A percentile compares a stretch with the other conserved stretches of the same genome.
Conservation (phyloP, 2,888 invertebrate genomes). For the Villa cingulata region DNA sequence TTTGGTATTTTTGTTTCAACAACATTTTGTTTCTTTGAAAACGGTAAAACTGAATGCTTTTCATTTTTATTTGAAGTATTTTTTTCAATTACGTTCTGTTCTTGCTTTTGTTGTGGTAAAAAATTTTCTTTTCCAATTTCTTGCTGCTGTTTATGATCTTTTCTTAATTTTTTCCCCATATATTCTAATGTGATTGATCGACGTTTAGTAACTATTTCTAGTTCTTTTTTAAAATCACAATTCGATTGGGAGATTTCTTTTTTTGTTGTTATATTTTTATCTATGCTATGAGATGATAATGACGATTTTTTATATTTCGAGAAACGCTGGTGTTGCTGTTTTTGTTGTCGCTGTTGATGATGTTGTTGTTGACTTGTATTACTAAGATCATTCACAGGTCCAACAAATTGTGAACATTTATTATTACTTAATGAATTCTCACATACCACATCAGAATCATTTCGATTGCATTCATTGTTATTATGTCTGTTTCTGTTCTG, state of each 20-base stretch:
- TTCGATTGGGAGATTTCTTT: conserved; percentile 10
- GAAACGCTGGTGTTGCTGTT: not conserved
- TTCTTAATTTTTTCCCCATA: not conserved
- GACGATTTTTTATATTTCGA: too few relatives aligned
- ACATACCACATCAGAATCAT: not conserved
- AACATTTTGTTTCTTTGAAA: not conserved
- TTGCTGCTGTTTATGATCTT: not conserved
- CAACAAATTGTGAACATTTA: not conserved
- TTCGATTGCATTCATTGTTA: not conserved
- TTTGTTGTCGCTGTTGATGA: not conserved
- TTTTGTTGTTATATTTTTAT: not conserved
- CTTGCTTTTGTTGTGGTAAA: not conserved
- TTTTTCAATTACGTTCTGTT: not conserved
- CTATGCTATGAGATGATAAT: not conserved
- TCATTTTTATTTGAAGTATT: not conserved
- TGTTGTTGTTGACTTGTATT: too few relatives aligned
- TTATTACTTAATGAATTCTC: not conserved
- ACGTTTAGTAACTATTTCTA: conserved; percentile 11
- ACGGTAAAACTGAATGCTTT: not conserved
- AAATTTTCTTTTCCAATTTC: not conserved
- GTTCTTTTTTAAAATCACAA: conserved; percentile 12
- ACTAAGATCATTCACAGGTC: not conserved
- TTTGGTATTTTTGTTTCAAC: conserved; percentile 21
- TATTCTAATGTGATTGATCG: conserved; percentile 6
- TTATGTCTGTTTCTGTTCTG: not conserved